Conservation (phyloP, 2,888 invertebrate species). For the Ctenicera cuprea region DNA sequence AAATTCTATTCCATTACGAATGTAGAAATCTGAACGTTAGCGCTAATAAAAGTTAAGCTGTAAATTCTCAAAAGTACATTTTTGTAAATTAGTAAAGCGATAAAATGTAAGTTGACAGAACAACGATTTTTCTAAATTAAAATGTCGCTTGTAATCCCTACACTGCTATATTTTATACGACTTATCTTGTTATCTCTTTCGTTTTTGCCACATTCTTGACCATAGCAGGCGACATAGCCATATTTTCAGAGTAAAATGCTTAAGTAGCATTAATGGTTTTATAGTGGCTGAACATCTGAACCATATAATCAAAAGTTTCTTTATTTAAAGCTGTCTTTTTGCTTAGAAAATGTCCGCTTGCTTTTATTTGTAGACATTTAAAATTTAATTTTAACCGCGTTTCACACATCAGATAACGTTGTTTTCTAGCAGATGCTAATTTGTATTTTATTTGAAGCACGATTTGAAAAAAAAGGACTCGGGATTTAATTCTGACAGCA, state of each 20-base stretch:
- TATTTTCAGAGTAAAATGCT: background rate
- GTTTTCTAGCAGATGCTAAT: background rate
- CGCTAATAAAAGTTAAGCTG: slow-evolving; percentile 22
- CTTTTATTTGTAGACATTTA: too few relatives aligned
- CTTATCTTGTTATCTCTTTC: slow-evolving; percentile 37
- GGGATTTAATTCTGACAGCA: slow-evolving; percentile 3
- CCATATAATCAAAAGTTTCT: background rate
- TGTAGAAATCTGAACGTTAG: background rate
- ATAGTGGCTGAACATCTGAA: background rate
- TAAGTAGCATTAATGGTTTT: background rate
- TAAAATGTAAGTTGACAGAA: slow-evolving; percentile 32
- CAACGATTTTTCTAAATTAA: slow-evolving; percentile 37
- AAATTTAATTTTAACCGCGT: too few relatives aligned
- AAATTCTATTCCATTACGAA: background rate
- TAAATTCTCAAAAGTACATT: slow-evolving; percentile 28
- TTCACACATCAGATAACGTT: too few relatives aligned
- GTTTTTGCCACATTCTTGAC: slow-evolving; percentile 29
- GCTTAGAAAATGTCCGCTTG: too few relatives aligned
- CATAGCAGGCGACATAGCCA: background rate
- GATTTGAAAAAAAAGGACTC: background rate
- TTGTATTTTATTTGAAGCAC: too few relatives aligned
- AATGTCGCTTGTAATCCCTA: slow-evolving; percentile 35
- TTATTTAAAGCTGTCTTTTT: too few relatives aligned
- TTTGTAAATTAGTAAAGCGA: slow-evolving; percentile 34
- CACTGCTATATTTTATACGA: slow-evolving; percentile 34